A percentile compares a stretch with the other conserved stretches of the same genome.
Evolutionary conservation across 2,888 invertebrate species (phyloP).

Genomic region (Calameuta pallipes): DNA sequence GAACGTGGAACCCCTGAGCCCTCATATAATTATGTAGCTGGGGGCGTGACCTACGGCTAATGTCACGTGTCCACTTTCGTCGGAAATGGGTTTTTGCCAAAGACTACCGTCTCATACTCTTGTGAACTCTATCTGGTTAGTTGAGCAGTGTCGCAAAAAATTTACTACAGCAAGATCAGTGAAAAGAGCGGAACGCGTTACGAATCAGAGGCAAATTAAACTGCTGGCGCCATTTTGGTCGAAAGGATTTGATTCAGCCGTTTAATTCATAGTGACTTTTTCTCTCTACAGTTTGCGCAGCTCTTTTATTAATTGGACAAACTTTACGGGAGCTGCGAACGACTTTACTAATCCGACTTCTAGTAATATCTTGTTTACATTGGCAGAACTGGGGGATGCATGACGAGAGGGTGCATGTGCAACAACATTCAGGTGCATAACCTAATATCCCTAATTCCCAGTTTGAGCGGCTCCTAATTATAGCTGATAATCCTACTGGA

Average conservation of each 20-base stretch:
- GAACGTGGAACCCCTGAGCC: neutral
- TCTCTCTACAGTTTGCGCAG: constrained; percentile 25
- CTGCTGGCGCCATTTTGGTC: neutral
- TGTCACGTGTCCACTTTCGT: constrained; percentile 40
- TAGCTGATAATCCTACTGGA: constrained; percentile 37
- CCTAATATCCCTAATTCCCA: constrained; percentile 35
- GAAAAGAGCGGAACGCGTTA: neutral
- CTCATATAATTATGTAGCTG: constrained; percentile 31
- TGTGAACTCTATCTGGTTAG: neutral
- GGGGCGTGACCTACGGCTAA: constrained; percentile 39
- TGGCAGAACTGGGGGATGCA: constrained; percentile 32
- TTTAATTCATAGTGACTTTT: neutral
- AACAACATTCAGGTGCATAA: constrained; percentile 54
- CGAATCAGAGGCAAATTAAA: neutral
- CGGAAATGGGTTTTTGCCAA: constrained; percentile 42
- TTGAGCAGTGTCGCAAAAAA: neutral
- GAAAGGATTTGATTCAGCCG: neutral
- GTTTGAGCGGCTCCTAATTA: constrained; percentile 33
- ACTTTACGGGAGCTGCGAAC: constrained; percentile 10
- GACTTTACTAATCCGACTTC: constrained; percentile 38
- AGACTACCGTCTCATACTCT: neutral
- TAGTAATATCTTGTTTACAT: constrained; percentile 45
- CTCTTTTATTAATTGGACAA: constrained; percentile 24
- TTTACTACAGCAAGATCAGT: neutral
- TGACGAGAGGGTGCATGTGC: constrained; percentile 43